A percentile compares a stretch with the other conserved stretches of the same genome.
phyloP scores from a whole-genome alignment of 1,140 invertebrate genomes.

The Drosophila erecta region DNA sequence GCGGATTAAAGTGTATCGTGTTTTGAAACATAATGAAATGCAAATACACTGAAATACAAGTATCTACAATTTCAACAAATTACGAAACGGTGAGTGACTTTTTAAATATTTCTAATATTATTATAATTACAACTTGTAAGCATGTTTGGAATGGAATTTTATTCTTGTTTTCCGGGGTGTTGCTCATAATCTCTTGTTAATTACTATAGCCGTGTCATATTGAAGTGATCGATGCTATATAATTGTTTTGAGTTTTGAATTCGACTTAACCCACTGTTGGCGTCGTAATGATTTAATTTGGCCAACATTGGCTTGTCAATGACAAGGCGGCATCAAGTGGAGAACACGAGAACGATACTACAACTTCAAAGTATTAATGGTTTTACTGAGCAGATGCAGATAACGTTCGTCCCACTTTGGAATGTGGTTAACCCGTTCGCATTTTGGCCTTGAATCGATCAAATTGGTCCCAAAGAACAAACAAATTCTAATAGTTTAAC shows the following conservation, averaged over 20 bases:
- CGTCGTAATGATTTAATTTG: conserved; percentile 21
- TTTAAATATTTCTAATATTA: no score
- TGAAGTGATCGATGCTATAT: neutral
- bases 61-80: neutral
- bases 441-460: conserved; percentile 7
- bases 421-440: conserved; percentile 4
- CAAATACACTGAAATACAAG: neutral
- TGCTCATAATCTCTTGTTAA: neutral
- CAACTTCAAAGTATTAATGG: conserved; percentile 8
- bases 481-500: neutral
- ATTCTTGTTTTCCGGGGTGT: neutral
- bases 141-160: no score
- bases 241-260: neutral
- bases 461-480: neutral
- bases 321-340: conserved; percentile 29
- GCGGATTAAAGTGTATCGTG: neutral
- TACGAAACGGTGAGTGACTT: neutral
- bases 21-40: neutral
- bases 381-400: conserved; percentile 21
- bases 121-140: no score
- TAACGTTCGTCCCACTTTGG: conserved; percentile 3
- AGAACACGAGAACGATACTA: conserved; percentile 9
- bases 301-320: conserved; percentile 10
- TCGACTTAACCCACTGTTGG: conserved; percentile 10
- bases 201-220: neutral